A percentile compares a stretch with the other conserved stretches of the same genome.
phyloP scores from a whole-genome alignment of 1,140 invertebrate species.

The Drosophila lacteicornis region DNA sequence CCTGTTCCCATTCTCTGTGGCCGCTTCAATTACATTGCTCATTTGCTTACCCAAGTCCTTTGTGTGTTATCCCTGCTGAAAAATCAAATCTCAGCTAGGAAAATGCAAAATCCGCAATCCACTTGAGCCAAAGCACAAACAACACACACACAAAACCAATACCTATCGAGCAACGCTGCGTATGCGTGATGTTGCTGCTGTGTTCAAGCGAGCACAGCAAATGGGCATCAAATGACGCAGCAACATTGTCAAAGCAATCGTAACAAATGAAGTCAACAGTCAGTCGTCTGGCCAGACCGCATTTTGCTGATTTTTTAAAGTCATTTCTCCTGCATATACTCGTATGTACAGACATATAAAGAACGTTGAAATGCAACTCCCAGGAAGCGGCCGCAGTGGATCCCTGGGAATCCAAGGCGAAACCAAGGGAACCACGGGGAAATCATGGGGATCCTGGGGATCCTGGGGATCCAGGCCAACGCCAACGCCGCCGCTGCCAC shows the following conservation, averaged over 20 bases:
- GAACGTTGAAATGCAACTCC: conserved; percentile 21
- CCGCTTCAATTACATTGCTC: conserved; percentile 37
- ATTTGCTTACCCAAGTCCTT: conserved; percentile 45
- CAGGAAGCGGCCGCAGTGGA: conserved; percentile 18
- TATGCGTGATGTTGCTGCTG: conserved; percentile 19
- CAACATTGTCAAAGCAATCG: conserved; percentile 82
- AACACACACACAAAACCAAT: conserved; percentile 3
- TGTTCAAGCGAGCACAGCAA: conserved; percentile 58
- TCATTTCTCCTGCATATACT: conserved; percentile 14
- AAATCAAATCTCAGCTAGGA: conserved; percentile 48
- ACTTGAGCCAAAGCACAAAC: conserved; percentile 42
- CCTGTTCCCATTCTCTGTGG: too few species aligned
- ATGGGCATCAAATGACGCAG: conserved; percentile 79
- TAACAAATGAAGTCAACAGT: conserved; percentile 79
- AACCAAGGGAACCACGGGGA: conserved; percentile 4
- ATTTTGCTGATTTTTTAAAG: conserved; percentile 30
- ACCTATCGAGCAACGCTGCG: conserved; percentile 35
- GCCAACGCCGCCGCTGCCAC: conserved; percentile 3
- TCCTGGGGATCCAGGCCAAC: conserved; percentile 4
- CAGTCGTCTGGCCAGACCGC: conserved; percentile 28
- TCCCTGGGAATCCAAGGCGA: conserved; percentile 10
- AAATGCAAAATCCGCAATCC: conserved; percentile 51
- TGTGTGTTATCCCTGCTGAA: conserved; percentile 46
- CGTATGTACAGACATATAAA: not conserved
- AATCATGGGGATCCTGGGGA: conserved; percentile 11